Conservation (phyloP, 2,888 invertebrate genomes). For the Epiperipatus broadwayi region DNA sequence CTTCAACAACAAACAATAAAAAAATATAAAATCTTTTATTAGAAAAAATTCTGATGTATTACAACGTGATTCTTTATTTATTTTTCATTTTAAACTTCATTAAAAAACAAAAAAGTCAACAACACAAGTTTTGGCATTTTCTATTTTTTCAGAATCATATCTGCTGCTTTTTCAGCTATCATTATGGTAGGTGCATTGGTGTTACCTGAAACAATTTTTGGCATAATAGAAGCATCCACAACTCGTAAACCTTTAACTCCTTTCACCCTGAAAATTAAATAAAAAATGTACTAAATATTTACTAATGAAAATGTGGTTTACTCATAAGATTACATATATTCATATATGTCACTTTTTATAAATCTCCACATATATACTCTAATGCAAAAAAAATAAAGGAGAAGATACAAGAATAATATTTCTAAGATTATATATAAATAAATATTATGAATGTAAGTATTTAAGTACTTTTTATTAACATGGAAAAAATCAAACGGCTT, state of each 20-base stretch:
- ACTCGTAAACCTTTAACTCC: slow-evolving; percentile 58
- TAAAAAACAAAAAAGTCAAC: too few relatives aligned
- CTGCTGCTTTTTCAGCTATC: slow-evolving; percentile 73
- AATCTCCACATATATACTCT: background rate
- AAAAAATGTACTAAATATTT: background rate
- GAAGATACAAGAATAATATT: too few relatives aligned
- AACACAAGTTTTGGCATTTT: slow-evolving; percentile 5
- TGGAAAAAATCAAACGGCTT: too few relatives aligned
- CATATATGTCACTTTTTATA: background rate
- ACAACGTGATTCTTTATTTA: too few relatives aligned
- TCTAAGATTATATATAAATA: too few relatives aligned
- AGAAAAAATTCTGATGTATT: too few relatives aligned
- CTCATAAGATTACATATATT: background rate
- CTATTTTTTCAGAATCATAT: slow-evolving; percentile 55
- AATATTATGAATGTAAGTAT: too few relatives aligned
- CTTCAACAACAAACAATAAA: too few relatives aligned
- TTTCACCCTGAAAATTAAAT: too few relatives aligned
- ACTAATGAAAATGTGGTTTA: background rate
- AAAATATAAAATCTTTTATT: too few relatives aligned
- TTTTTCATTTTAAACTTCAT: too few relatives aligned
- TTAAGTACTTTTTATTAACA: too few relatives aligned
- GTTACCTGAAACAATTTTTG: slow-evolving; percentile 66
- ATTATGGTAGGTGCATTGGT: slow-evolving; percentile 79
- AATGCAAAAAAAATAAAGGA: background rate
- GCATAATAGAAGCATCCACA: slow-evolving; percentile 73